Conservation (phyloP, 35 echinoderm and acorn worm genomes). For the Stichopus chloronotus region DNA sequence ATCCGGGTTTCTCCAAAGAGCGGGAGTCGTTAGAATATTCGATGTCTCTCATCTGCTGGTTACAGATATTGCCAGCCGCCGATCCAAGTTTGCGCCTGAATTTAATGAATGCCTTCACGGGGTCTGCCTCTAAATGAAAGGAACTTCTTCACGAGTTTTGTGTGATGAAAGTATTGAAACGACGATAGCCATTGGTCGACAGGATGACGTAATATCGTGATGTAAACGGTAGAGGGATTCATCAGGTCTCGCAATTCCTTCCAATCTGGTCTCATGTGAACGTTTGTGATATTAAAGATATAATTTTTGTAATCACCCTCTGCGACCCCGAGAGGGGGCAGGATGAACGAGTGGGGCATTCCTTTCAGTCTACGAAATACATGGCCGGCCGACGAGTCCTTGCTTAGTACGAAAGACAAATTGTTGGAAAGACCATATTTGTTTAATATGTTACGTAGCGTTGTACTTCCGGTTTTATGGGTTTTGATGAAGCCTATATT, state of each 20-base stretch:
- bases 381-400: neutral
- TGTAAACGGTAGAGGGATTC: neutral
- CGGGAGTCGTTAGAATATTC: neutral
- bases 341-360: neutral
- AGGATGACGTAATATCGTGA: slow-evolving; percentile 61
- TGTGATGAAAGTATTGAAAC: slow-evolving; percentile 39
- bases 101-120: neutral
- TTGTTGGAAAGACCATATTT: slow-evolving; percentile 47
- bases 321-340: slow-evolving; percentile 8
- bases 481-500: slow-evolving; percentile 65
- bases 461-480: slow-evolving; percentile 66
- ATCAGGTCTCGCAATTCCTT: slow-evolving; percentile 22
- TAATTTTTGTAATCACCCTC: slow-evolving; percentile 6
- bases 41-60: neutral
- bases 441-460: slow-evolving; percentile 33
- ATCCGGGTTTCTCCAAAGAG: neutral
- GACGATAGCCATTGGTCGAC: slow-evolving; percentile 59
- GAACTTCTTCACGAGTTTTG: neutral
- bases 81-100: neutral
- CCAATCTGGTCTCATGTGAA: slow-evolving; percentile 34
- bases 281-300: slow-evolving; percentile 46
- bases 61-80: neutral
- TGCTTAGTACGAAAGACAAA: slow-evolving; percentile 47
- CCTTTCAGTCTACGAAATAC: slow-evolving; percentile 28
- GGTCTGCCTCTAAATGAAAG: neutral